A percentile compares a stretch with the other conserved stretches of the same genome.
Evolutionary conservation across 2,113 vertebrate species (phyloP).

Genomic region (Clarias magur): DNA sequence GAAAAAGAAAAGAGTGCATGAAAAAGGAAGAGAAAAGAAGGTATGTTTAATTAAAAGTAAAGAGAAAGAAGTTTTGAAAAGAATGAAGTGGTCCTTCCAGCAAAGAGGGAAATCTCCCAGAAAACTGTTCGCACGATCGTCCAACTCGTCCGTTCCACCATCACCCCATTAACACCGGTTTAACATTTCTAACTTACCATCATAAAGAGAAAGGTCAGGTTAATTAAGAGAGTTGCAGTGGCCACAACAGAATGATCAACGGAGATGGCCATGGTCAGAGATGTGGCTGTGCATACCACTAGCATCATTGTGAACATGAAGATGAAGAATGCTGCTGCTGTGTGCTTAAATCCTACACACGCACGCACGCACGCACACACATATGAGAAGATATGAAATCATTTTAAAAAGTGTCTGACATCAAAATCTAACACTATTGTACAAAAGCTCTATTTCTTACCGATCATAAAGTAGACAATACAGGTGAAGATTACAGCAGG

Average conservation of each 20-base stretch:
- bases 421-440: background rate
- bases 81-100: no score
- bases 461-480: slow-evolving; percentile 87
- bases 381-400: background rate
- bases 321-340: slow-evolving; percentile 75
- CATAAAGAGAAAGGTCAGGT: slow-evolving; percentile 88
- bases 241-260: slow-evolving; percentile 81
- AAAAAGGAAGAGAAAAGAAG: no score
- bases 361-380: slow-evolving; percentile 24
- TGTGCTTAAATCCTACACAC: slow-evolving; percentile 79
- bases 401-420: background rate
- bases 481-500: slow-evolving; percentile 82
- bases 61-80: no score
- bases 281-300: slow-evolving; percentile 82
- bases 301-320: slow-evolving; percentile 84
- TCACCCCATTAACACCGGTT: no score
- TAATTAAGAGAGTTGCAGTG: slow-evolving; percentile 84
- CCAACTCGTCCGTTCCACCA: no score
- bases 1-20: no score
- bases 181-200: slow-evolving; percentile 76
- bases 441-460: slow-evolving; percentile 65
- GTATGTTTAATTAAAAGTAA: no score
- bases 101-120: no score
- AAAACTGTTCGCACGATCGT: no score
- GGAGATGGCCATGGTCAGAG: slow-evolving; percentile 86